Evolutionary conservation across 1,140 invertebrate species (phyloP), one percentile per base, ranked within the genome.

Genomic region (Drosophila eugracilis): DNA sequence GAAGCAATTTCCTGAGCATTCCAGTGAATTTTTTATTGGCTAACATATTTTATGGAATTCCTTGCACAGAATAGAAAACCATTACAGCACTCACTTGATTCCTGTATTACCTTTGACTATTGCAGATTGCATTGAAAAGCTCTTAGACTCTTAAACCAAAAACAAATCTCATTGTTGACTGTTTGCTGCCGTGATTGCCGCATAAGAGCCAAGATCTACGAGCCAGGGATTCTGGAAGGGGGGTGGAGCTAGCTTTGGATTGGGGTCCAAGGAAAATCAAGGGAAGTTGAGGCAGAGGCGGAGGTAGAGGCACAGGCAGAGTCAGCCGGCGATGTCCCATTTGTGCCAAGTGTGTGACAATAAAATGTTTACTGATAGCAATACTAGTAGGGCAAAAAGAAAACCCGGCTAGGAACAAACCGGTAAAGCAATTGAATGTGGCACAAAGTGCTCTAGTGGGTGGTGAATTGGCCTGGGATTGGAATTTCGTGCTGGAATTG

Each of bases 281-380:
- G 37, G 53, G 22, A 28, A 63, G 57, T 58, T 12, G 12, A n/a
- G n/a, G n/a, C n/a, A n/a, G n/a, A n/a, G n/a, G n/a, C n/a, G n/a
- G n/a, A n/a, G n/a, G n/a, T 28, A 9, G 6, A 28, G 26, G 5
- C 26, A 28, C 2, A 5, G 26, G 26, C 28, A 34, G 55, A 62
- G 55, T 39, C 60, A 65, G 60, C 55, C 55, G 60, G 55, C 60
- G 63, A 52, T 50, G 78, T 78, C 83, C 78, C 81, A 81, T 88
- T 86, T 88, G 81, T 83, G 83, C 81, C 81, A 81, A 86, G 81
- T 83, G 83, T 88, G 75, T 88, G 83, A 88, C 83, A 88, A 88
- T 88, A 88, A 88, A 88, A 88, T 88, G 83, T 88, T 86, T 86
- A 86, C 83, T 86, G 81, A 86, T 86, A 86, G 75, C 77, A 63